Evolutionary conservation across 1,140 invertebrate species (phyloP).

Genomic region (Andrena cerasifolii): DNA sequence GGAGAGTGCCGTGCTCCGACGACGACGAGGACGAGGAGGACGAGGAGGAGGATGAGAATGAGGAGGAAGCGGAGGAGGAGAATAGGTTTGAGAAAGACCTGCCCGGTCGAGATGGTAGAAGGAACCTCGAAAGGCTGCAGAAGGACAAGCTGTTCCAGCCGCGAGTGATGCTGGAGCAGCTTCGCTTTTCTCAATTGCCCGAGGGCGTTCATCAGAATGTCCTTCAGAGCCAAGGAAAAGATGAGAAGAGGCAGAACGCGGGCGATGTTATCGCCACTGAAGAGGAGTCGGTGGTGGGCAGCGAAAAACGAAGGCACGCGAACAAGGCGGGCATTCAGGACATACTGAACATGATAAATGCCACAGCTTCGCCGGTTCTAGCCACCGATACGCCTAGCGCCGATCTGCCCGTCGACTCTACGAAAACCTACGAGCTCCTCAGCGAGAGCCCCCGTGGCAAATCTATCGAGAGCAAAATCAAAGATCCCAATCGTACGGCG

Average conservation of each 20-base stretch:
- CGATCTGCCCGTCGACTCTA: constrained; percentile 66
- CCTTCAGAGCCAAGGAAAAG: constrained; percentile 40
- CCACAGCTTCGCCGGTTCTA: constrained; percentile 69
- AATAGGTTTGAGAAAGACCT: constrained; percentile 48
- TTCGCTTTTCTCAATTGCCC: constrained; percentile 68
- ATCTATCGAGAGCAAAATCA: constrained; percentile 16
- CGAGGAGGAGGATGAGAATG: constrained; percentile 19
- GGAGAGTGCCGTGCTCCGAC: constrained; percentile 58
- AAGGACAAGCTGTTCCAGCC: constrained; percentile 76
- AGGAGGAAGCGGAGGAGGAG: constrained; percentile 22
- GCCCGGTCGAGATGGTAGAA: constrained; percentile 44
- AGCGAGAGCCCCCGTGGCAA: constrained; percentile 9
- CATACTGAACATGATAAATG: constrained; percentile 77
- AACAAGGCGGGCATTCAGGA: constrained; percentile 73
- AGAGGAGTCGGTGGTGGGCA: constrained; percentile 61
- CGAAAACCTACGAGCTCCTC: constrained; percentile 61
- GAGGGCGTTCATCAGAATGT: constrained; percentile 58
- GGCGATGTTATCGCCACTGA: constrained; percentile 50
- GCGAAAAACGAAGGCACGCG: constrained; percentile 53
- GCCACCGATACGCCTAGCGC: constrained; percentile 68
- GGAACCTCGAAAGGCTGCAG: constrained; percentile 69
- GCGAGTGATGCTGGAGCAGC: constrained; percentile 77
- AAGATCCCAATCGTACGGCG: background rate
- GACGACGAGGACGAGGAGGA: constrained; percentile 26
- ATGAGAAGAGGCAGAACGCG: constrained; percentile 54